phyloP scores from a whole-genome alignment of 2,797 vertebrate genomes.

The Acipenser oxyrinchus region DNA sequence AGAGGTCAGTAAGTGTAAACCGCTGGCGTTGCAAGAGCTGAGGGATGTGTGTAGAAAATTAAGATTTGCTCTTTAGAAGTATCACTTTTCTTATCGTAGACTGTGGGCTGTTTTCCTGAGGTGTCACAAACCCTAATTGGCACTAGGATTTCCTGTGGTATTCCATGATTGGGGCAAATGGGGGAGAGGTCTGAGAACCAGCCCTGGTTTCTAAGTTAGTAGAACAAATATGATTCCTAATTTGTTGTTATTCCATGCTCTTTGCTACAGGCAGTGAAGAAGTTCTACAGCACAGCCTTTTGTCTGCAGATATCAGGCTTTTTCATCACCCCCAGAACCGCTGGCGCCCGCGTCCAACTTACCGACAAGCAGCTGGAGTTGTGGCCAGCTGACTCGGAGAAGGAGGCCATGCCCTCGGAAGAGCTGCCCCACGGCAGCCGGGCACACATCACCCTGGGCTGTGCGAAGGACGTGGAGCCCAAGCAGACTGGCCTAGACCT shows the following conservation, averaged over 20 bases:
- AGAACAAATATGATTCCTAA: background rate
- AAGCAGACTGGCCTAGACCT: conserved; percentile 86
- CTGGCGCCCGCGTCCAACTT: conserved; percentile 74
- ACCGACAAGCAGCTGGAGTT: conserved; percentile 70
- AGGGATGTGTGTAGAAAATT: no score
- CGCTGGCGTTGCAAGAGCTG: no score
- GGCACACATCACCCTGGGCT: conserved; percentile 83
- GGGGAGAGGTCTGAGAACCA: background rate
- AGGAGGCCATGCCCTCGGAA: conserved; percentile 40
- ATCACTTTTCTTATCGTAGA: no score
- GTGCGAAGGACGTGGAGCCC: conserved; percentile 57
- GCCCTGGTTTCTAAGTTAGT: background rate
- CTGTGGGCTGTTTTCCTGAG: no score
- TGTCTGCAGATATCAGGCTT: conserved; percentile 73
- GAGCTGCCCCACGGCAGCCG: conserved; percentile 74
- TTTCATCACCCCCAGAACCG: conserved; percentile 84
- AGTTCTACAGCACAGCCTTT: conserved; percentile 57
- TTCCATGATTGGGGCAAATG: background rate
- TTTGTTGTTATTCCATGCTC: background rate
- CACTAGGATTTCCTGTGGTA: background rate
- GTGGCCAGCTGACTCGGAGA: conserved; percentile 74
- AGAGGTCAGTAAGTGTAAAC: conserved; percentile 46
- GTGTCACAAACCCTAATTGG: no score
- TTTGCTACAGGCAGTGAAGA: conserved; percentile 61
- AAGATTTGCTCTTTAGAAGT: no score